Evolutionary conservation across 1,140 invertebrate genomes (phyloP), one percentile per base, ranked within the genome.

Genomic region (Papilio polytes): DNA sequence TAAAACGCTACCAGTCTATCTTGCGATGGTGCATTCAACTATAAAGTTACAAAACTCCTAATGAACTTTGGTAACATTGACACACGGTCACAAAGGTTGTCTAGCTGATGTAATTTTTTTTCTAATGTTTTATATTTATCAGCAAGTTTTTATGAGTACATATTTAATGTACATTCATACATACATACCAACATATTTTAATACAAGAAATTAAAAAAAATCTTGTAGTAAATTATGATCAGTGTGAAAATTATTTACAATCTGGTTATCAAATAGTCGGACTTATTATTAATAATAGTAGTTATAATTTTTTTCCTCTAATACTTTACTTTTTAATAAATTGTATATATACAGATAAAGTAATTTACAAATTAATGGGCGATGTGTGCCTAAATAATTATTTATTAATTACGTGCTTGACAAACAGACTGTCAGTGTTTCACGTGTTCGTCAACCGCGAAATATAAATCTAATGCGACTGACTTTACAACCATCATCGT

Each of bases 401-500:
- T 41, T 41, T 41, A 41, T 41, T 8, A 41, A 41, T 41, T 41
- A 41, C 36, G 10, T 13, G 22, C 13, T 70, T 70, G 63, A 7
- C 74, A 26, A 76, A 51, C 46, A 48, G 18, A 48, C 15, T 7
- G 15, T 3, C 46, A 15, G 20, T 76, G 46, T 15, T 15, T 48
- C 74, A 22, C 74, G 46, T 26, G 22, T 77, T 70, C 51, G 56
- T 51, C 80, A 80, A 80, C 80, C 78, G 81, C 83, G 48, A 84
- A 80, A 85, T 85, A 82, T 84, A 83, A 48, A 85, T 59, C 72
- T 83, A 66, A 85, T 81, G 51, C 22, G 74, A 83, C 72, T 83
- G 73, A 83, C 73, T 85, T 85, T 83, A 84, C 46, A 77, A 81
- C 81, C 51, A 53, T 78, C 59, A 83, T 81, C 76, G 51, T 83